Evolutionary conservation across 2,888 invertebrate species (phyloP), one percentile per base, ranked within the genome.

Genomic region (Troides oblongomaculatus): DNA sequence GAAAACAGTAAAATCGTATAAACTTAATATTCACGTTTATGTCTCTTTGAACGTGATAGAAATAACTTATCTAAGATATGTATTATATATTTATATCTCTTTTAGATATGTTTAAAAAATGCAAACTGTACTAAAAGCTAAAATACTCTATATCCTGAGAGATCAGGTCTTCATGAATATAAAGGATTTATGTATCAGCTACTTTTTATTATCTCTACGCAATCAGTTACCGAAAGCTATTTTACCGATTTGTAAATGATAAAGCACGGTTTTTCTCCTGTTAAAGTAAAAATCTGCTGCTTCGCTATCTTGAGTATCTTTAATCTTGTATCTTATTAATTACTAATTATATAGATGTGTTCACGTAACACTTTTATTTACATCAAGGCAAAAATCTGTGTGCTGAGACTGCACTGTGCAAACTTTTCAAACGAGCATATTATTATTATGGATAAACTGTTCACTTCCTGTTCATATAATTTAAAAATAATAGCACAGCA

Each of bases 241-340:
- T 21, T 21, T 58, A 58, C 4, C 21, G 23, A 58, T 2, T 30
- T 59, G 1, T 8, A 2, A 12, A 36, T 60, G 57, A 58, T 58
- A 58, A 58, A 58, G 23, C 57, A 58, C 57, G 57, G 30, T 62
- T 30, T 67, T 57, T 12, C 8, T n/a, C 30, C 30, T 30, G 30
- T 30, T 30, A 3, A 30, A 30, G n/a, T 53, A 6, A 53, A 53
- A 53, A 53, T 18, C 53, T 53, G 53, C 14, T 53, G 46, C 53
- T 18, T n/a, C 53, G 5, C 6, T 53, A 53, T 53, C 53, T 53
- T 53, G 14, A 53, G n/a, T n/a, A 53, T 53, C 18, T 18, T 53
- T 53, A 53, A 53, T 6, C 4, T n/a, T 53, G n/a, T 53, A 53
- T n/a, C 7, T 14, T 18, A 53, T 53, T 53, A 53, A 53, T 53